phyloP scores from a whole-genome alignment of 2,797 vertebrate species.

The Alosa sapidissima region DNA sequence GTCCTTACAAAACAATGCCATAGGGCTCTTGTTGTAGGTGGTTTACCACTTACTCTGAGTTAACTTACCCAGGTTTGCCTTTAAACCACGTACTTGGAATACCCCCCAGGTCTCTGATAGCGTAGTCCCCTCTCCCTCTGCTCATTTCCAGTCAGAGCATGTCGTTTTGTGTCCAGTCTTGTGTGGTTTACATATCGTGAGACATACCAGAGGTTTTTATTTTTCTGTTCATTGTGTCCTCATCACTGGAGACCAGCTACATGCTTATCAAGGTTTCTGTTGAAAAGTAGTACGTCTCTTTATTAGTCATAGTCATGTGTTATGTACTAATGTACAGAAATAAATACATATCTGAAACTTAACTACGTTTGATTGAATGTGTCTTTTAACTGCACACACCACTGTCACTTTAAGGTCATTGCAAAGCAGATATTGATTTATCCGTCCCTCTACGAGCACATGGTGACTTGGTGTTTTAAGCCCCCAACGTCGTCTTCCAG shows the following conservation, averaged over 20 bases:
- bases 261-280: constrained; percentile 59
- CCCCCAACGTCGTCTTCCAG: no score
- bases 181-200: constrained; percentile 63
- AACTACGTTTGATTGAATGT: neutral
- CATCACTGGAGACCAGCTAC: constrained; percentile 51
- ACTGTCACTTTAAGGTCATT: neutral
- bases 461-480: no score
- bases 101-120: constrained; percentile 33
- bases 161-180: constrained; percentile 65
- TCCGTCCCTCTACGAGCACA: neutral
- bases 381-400: no score
- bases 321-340: constrained; percentile 79
- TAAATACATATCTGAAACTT: constrained; percentile 69
- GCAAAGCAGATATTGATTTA: neutral
- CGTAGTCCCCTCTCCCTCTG: constrained; percentile 24
- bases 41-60: no score
- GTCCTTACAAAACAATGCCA: no score
- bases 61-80: no score
- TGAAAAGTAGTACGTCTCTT: constrained; percentile 53
- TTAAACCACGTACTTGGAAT: no score
- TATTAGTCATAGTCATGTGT: constrained; percentile 58
- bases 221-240: neutral
- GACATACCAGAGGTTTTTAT: constrained; percentile 65
- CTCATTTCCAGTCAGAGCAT: constrained; percentile 69
- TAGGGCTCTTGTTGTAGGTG: no score